Evolutionary conservation across 2,888 invertebrate species (phyloP), one percentile per base, ranked within the genome.

Genomic region (Myopa tessellatipennis): DNA sequence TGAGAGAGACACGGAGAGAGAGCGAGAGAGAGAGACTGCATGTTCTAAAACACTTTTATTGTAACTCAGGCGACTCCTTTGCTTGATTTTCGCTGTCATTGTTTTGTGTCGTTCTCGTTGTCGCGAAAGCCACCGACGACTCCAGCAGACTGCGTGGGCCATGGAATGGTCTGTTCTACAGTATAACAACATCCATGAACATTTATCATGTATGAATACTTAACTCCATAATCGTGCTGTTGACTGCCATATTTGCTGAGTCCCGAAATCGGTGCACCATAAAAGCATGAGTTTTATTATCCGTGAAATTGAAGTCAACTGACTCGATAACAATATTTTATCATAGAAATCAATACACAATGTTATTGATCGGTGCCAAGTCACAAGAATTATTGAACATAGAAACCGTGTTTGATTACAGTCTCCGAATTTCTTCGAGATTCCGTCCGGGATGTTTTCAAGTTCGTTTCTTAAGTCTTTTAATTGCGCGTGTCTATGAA

Each of bases 381-480:
- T 26, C 1, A 26, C 26, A 2, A 26, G 26, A 26, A 26, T 26
- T 26, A 26, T 26, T 26, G 2, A 26, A 26, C 26, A 1, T 1
- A 26, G 26, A 26, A 26, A 26, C 26, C 26, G 26, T 26, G 26
- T 26, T 26, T 26, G 1, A 45, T 45, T 6, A 45, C 45, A 45
- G 7, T 45, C 45, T 3, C 45, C 1, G 7, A 4, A 45, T 45
- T 45, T 45, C 10, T 12, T n/a, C 26, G 26, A 26, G 26, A 26
- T 26, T 26, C 2, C 26, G 26, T 26, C 26, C 26, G 26, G 1
- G 26, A 26, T 3, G 8, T 8, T 60, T 60, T n/a, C 16, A 60
- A 4, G 60, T 60, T 60, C 60, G n/a, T 60, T 60, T 12, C 60
- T 60, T 60, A 60, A 60, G 60, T 60, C 60, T 60, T 60, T 60